Base-by-base conservation (phyloP, 2,888 invertebrate species). In the Chrysolina americana region DNA sequence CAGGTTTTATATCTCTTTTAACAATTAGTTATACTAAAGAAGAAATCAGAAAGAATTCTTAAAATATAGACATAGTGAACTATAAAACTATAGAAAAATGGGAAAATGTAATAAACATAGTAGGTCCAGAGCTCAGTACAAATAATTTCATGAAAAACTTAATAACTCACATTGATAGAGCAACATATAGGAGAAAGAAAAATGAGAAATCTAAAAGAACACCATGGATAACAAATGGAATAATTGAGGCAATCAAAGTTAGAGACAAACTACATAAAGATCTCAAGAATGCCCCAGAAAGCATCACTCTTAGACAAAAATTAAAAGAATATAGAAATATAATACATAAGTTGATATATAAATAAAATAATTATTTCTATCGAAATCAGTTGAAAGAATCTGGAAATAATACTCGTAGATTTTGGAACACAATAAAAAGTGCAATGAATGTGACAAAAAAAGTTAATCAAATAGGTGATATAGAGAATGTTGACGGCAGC, bases 331-430 rank as follows among this genome's bases (percentile, higher is more conserved):
- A 59, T 44, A 44, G 44, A 44, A 44, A 15, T 44, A 44, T 15
- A 44, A 44, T 44, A 44, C 44, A 44, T 23, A 28, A 28, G 59
- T 59, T 59, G 59, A 59, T 59, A 59, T 59, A 59, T 59, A 59
- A 59, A 59, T 59, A 11, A 59, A 59, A 59, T 21, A 59, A 59
- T 59, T 1, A 59, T 21, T 59, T 59, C 59, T 59, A 21, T 21
- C 6, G 59, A 59, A 59, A 59, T 59, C 59, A 59, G 59, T 59
- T 59, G 19, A 59, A 21, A 59, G 59, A 59, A 59, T 21, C 59
- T 59, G 59, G 59, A 59, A 59, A 59, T 21, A 59, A 59, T 59
- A 59, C 59, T 59, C 59, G 59, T 59, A 59, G 59, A 59, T 59
- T 59, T 21, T 59, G 23, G 59, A 23, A 59, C 23, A 59, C 59